A percentile compares a stretch with the other conserved stretches of the same genome.
Conservation (phyloP, 1,140 invertebrate genomes). For the Drosophila varians region DNA sequence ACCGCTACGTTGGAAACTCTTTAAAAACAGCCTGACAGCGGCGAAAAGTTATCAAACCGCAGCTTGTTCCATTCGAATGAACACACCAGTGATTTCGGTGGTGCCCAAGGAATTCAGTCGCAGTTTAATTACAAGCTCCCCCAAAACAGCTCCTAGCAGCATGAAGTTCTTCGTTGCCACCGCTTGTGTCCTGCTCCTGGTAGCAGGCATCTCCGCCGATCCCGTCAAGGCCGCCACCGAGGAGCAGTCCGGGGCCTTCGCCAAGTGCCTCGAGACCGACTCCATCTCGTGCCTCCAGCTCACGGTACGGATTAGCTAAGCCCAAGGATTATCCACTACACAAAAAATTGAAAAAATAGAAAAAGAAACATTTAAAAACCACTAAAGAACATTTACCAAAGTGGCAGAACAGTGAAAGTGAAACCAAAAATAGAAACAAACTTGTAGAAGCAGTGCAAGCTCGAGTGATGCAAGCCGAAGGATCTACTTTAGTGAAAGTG, state of each 20-base stretch:
- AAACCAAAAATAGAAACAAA: constrained; percentile 29
- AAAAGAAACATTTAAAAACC: constrained; percentile 7
- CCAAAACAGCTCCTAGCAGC: constrained; percentile 33
- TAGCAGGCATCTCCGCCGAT: constrained; percentile 79
- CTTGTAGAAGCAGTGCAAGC: constrained; percentile 25
- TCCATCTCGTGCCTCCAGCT: constrained; percentile 88
- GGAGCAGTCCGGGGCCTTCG: constrained; percentile 71
- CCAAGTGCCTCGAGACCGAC: constrained; percentile 86
- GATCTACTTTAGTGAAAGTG: constrained; percentile 42
- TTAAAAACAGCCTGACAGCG: constrained; percentile 83
- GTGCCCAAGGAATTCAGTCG: constrained; percentile 67
- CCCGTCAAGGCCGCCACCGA: constrained; percentile 64
- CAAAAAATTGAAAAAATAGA: constrained; percentile 15
- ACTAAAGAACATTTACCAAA: constrained; percentile 28
- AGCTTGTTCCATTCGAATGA: constrained; percentile 84
- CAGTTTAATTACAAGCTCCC: constrained; percentile 53
- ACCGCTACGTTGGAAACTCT: constrained; percentile 82
- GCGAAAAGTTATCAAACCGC: constrained; percentile 84
- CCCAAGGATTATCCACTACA: constrained; percentile 58
- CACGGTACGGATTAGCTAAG: constrained; percentile 83
- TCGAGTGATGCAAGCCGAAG: constrained; percentile 19
- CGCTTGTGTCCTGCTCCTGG: constrained; percentile 80
- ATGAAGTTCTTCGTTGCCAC: constrained; percentile 78
- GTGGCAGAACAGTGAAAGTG: constrained; percentile 65
- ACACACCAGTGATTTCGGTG: constrained; percentile 83